These are phyloP conservation scores for Leptodirus hochenwartii DNA, from an alignment of 2,888 invertebrate genomes.

Conservation along the genomic window DNA sequence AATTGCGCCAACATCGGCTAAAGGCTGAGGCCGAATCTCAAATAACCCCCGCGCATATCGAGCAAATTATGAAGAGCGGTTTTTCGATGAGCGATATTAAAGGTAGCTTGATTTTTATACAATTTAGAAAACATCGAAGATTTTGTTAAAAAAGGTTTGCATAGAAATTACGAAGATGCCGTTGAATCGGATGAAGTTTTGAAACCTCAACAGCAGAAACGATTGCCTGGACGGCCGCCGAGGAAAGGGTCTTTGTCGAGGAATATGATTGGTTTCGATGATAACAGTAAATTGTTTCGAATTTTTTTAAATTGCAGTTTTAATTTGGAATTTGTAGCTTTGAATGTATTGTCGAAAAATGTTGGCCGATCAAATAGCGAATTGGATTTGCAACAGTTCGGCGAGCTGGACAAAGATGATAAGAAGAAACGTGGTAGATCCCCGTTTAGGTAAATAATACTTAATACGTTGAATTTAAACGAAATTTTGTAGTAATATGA, in stretches of 20 bases:
- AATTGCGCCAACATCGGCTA: constrained; percentile 63
- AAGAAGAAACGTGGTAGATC: constrained; percentile 74
- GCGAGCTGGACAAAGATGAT: constrained; percentile 19
- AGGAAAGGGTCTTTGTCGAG: constrained; percentile 57
- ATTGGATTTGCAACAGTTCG: constrained; percentile 35
- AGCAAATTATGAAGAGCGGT: constrained; percentile 77
- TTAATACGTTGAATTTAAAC: too few relatives aligned
- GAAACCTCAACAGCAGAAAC: constrained; percentile 22
- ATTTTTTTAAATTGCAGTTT: constrained; percentile 2
- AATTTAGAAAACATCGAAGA: background rate
- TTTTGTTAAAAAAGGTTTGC: constrained; percentile 38
- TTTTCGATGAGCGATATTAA: constrained; percentile 89
- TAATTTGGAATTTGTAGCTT: constrained; percentile 10
- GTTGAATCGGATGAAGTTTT: constrained; percentile 50
- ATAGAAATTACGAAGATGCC: constrained; percentile 72
- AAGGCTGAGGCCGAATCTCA: constrained; percentile 51
- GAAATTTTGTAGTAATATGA: too few relatives aligned
- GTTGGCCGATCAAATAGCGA: constrained; percentile 62
- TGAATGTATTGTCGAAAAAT: constrained; percentile 17
- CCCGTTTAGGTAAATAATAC: constrained; percentile 73
- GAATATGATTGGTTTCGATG: constrained; percentile 20
- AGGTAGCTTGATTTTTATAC: constrained; percentile 31
- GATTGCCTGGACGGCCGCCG: constrained; percentile 47
- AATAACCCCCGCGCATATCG: constrained; percentile 54
- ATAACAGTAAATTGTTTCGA: constrained; percentile 6